A percentile compares a stretch with the other conserved stretches of the same genome.
Conservation (phyloP, 2,797 vertebrate species). For the Coracias cyanogaster region DNA sequence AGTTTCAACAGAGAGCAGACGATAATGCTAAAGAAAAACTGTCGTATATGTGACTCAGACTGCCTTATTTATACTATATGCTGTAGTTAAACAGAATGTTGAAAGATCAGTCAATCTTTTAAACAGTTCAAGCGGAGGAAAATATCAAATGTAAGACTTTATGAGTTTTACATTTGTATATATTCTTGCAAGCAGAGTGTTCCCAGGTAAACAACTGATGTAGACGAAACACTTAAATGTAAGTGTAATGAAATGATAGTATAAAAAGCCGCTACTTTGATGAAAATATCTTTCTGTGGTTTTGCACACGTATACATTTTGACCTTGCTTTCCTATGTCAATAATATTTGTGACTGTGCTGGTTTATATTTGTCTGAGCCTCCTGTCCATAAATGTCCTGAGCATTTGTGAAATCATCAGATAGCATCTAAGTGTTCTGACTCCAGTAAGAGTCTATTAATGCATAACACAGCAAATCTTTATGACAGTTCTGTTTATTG, state of each 20-base stretch:
- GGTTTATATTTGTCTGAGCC: neutral
- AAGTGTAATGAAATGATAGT: neutral
- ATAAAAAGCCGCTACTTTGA: neutral
- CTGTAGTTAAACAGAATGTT: neutral
- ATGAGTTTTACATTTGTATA: conserved; percentile 37
- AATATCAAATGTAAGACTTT: conserved; percentile 38
- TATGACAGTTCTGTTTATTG: neutral
- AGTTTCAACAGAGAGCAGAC: neutral
- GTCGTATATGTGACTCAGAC: neutral
- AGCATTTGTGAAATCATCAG: neutral
- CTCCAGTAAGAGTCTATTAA: neutral
- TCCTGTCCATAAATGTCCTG: neutral
- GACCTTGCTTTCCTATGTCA: neutral
- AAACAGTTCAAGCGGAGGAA: neutral
- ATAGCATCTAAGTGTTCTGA: neutral
- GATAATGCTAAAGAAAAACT: neutral
- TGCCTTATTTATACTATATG: neutral
- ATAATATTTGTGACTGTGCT: neutral
- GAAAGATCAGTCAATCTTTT: conserved; percentile 14
- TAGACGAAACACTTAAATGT: neutral
- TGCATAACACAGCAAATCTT: neutral
- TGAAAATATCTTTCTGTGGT: neutral
- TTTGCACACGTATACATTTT: neutral
- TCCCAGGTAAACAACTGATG: conserved; percentile 18
- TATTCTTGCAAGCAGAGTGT: neutral